Conservation (phyloP, 1,140 invertebrate genomes). For the Acyrthosiphon pisum region DNA sequence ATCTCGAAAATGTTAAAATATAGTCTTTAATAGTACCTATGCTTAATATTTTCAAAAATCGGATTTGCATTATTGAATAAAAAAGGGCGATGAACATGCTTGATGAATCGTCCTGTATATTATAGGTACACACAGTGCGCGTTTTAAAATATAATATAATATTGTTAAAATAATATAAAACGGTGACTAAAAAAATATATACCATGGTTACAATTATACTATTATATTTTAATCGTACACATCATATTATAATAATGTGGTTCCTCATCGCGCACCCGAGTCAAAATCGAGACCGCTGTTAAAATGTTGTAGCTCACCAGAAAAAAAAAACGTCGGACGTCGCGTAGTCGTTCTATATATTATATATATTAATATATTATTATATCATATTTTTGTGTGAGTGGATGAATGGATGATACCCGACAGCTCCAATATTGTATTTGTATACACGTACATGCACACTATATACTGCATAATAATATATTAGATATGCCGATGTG, state of each 20-base stretch:
- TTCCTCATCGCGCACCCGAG: background rate
- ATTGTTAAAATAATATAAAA: background rate
- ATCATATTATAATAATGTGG: background rate
- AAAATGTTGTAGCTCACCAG: background rate
- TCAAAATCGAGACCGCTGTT: background rate
- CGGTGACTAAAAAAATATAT: background rate
- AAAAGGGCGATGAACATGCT: too few species aligned
- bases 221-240: background rate
- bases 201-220: background rate
- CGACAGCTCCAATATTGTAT: slow-evolving; percentile 10
- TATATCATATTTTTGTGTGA: background rate
- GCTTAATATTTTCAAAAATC: too few species aligned
- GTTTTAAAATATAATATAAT: background rate
- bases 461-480: too few species aligned
- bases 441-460: background rate
- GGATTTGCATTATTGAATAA: too few species aligned
- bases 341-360: background rate
- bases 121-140: too few species aligned
- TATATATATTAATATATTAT: background rate
- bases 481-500: background rate
- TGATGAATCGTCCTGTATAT: too few species aligned
- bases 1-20: too few species aligned
- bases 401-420: background rate
- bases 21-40: too few species aligned
- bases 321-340: background rate